Percentiles rank a stretch among this genome's conserved stretches.
These are phyloP conservation scores for Caenorhabditis brenneri DNA, from an alignment of 1,140 invertebrate species.

Conservation along the genomic window DNA sequence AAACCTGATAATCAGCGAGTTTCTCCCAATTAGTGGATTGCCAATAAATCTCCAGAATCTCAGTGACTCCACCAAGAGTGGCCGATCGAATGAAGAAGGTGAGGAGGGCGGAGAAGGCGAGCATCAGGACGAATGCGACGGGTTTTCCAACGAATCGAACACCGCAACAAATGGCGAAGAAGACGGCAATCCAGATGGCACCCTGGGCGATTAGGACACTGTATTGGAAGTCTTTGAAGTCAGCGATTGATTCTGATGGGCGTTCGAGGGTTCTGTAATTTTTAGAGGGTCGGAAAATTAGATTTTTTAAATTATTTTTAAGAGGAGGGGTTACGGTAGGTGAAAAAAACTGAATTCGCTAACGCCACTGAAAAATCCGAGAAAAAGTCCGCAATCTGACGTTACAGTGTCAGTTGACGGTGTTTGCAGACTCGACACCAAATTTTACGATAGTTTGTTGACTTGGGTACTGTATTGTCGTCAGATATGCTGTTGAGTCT, in stretches of 20 bases:
- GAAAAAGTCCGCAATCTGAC: too few species aligned
- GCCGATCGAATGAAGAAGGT: not conserved
- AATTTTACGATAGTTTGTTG: too few species aligned
- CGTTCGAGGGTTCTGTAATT: conserved; percentile 61
- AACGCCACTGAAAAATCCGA: too few species aligned
- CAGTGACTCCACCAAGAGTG: conserved; percentile 22
- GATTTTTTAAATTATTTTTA: too few species aligned
- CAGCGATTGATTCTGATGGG: conserved; percentile 60
- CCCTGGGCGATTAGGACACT: conserved; percentile 63
- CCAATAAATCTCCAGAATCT: conserved; percentile 58
- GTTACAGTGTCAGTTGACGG: too few species aligned
- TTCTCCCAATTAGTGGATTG: conserved; percentile 64
- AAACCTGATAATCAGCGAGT: conserved; percentile 63
- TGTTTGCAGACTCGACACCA: too few species aligned
- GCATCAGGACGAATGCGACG: not conserved
- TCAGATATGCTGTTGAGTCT: too few species aligned
- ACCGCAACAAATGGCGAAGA: conserved; percentile 67
- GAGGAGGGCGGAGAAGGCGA: conserved; percentile 44
- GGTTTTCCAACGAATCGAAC: conserved; percentile 69
- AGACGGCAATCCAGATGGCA: conserved; percentile 65
- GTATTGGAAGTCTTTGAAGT: conserved; percentile 66
- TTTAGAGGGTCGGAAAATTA: too few species aligned
- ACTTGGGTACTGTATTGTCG: too few species aligned
- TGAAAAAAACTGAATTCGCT: too few species aligned
- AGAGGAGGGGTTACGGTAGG: too few species aligned